Evolutionary conservation across 2,113 vertebrate species (phyloP).

Genomic region (Tretioscincus oriximinensis): DNA sequence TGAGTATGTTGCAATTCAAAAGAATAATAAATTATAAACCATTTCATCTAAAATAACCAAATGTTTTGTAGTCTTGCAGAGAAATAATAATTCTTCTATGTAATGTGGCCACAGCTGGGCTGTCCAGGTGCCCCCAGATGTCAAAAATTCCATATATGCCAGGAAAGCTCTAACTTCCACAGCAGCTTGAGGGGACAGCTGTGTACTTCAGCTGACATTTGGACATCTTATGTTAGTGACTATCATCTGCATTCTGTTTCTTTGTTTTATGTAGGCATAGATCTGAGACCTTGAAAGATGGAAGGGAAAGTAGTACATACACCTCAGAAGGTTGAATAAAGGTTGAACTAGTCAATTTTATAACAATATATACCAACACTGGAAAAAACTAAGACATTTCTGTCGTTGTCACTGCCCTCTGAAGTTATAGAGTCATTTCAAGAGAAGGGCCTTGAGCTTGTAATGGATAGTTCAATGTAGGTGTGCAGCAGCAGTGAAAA

Average conservation of each 20-base stretch:
- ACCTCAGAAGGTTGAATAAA: constrained; percentile 20
- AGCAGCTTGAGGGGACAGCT: background rate
- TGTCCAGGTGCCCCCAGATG: background rate
- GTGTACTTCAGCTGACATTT: constrained; percentile 10
- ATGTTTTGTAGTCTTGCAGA: background rate
- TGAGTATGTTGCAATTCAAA: background rate
- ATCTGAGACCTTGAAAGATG: background rate
- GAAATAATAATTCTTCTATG: background rate
- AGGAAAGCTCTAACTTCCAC: constrained; percentile 13
- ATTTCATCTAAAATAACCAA: background rate
- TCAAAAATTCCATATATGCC: background rate
- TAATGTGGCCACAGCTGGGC: background rate
- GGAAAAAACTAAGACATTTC: constrained; percentile 10
- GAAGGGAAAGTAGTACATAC: background rate
- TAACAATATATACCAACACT: constrained; percentile 34
- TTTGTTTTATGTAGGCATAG: constrained; percentile 14
- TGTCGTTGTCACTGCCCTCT: background rate
- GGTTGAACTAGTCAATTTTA: constrained; percentile 15
- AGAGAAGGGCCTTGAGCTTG: background rate
- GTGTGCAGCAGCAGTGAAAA: background rate
- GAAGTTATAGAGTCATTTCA: background rate
- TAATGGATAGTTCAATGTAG: background rate
- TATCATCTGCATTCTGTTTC: constrained; percentile 13
- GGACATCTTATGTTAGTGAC: background rate
- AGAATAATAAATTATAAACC: background rate